phyloP scores from a whole-genome alignment of 2,888 invertebrate species.

The Xestia c-nigrum region DNA sequence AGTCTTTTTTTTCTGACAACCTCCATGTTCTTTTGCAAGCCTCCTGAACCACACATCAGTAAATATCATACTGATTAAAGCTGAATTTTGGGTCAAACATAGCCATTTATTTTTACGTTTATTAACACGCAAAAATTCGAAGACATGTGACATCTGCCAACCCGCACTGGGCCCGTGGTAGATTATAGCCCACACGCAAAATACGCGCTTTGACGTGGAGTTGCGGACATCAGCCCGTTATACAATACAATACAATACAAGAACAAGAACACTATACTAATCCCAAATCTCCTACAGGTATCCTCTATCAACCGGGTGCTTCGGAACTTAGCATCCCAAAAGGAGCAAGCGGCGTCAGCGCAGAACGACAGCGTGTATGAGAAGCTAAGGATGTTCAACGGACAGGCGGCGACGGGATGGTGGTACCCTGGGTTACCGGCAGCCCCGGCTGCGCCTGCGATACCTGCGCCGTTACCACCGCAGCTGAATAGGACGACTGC shows the following conservation, averaged over 20 bases:
- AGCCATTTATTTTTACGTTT: no score
- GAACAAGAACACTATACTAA: background rate
- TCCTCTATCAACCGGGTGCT: slow-evolving; percentile 99
- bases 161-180: no score
- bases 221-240: no score
- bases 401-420: slow-evolving; percentile 95
- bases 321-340: slow-evolving; percentile 98
- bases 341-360: slow-evolving; percentile 96
- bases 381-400: slow-evolving; percentile 98
- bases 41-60: background rate
- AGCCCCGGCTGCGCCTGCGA: slow-evolving; percentile 93
- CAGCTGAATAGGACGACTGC: slow-evolving; percentile 91
- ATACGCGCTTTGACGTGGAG: no score
- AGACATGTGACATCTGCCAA: no score
- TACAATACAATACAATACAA: no score
- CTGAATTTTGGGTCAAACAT: no score
- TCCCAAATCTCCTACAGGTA: slow-evolving; percentile 91
- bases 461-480: slow-evolving; percentile 92
- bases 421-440: slow-evolving; percentile 96
- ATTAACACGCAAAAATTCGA: no score
- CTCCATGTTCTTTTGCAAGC: background rate
- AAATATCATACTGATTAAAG: background rate
- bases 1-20: background rate
- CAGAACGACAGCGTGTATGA: slow-evolving; percentile 98
- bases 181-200: no score